Base-by-base conservation (phyloP, 1,140 invertebrate genomes). In the Phymastichus coffea region DNA sequence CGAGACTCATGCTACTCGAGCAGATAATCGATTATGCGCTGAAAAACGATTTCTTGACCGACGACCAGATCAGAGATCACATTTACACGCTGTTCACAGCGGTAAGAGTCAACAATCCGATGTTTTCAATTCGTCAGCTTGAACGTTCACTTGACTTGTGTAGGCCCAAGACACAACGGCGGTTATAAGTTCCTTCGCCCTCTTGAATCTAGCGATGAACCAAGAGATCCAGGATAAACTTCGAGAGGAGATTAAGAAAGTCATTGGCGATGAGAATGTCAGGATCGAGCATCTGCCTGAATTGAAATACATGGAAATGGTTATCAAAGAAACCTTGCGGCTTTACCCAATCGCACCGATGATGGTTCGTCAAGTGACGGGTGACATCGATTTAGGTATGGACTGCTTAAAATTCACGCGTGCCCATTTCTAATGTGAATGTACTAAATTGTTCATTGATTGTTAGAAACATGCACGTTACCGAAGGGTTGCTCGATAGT, bases 91-190 rank as follows among this genome's bases (percentile, higher is more conserved):
- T 55, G 28, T 55, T 55, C 22, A 55, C 53, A 7, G 53, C 53
- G n/a, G 53, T 46, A 35, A 22, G 53, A n/a, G n/a, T n/a, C n/a
- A n/a, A n/a, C n/a, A n/a, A n/a, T 54, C 28, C 1, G 3, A 22
- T 47, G 22, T 25, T 28, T 47, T 47, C 2, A 43, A 15, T 43
- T 6, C 12, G 14, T 26, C 7, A 47, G n/a, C 25, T 46, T 26
- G 2, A 46, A 26, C 22, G 19, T 14, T 7, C 6, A 33, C 28
- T 33, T 33, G 28, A 46, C 17, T 28, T 28, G 17, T 30, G 22
- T 19, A 88, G 85, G 88, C 88, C 49, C 88, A 90, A 75, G 89
- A 91, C 70, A 89, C 89, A n/a, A 71, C 76, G 6, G 77, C 75
- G 6, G 76, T 81, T 26, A 81, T 81, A 20, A 60, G 74, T 8